phyloP scores from a whole-genome alignment of 2,113 vertebrate species.

The Indicator maculatus region DNA sequence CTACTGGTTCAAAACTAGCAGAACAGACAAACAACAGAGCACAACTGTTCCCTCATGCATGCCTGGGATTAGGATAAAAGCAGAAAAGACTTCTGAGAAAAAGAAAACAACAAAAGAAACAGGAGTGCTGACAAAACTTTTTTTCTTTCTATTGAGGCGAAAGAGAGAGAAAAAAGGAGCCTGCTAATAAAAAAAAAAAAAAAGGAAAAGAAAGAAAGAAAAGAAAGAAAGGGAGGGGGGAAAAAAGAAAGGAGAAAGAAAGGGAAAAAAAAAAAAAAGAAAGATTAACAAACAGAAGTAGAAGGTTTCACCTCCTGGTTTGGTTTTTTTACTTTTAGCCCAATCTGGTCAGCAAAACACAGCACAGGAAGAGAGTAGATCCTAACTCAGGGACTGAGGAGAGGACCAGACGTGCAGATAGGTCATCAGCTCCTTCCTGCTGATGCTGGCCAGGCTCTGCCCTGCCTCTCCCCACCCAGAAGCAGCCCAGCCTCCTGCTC shows the following conservation, averaged over 20 bases:
- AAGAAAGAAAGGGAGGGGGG: slow-evolving; percentile 57
- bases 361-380: slow-evolving; percentile 13
- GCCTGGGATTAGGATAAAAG: slow-evolving; percentile 97
- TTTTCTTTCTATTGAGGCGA: slow-evolving; percentile 88
- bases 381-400: background rate
- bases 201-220: background rate
- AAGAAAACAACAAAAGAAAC: slow-evolving; percentile 95
- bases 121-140: slow-evolving; percentile 96
- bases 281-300: slow-evolving; percentile 89
- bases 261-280: slow-evolving; percentile 83
- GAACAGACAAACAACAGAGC: slow-evolving; percentile 98
- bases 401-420: accelerated
- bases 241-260: slow-evolving; percentile 64
- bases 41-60: slow-evolving; percentile 99
- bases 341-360: slow-evolving; percentile 52
- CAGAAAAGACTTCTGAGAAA: slow-evolving; percentile 94
- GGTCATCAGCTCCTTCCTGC: background rate
- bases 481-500: background rate
- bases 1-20: slow-evolving; percentile 96
- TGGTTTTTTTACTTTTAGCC: slow-evolving; percentile 68
- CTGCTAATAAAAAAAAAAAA: slow-evolving; percentile 58
- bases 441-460: background rate
- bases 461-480: background rate
- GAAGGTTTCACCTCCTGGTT: slow-evolving; percentile 80
- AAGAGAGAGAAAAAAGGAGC: slow-evolving; percentile 81